Evolutionary conservation across 2,797 vertebrate species (phyloP).

Genomic region (Sibirionetta formosa): DNA sequence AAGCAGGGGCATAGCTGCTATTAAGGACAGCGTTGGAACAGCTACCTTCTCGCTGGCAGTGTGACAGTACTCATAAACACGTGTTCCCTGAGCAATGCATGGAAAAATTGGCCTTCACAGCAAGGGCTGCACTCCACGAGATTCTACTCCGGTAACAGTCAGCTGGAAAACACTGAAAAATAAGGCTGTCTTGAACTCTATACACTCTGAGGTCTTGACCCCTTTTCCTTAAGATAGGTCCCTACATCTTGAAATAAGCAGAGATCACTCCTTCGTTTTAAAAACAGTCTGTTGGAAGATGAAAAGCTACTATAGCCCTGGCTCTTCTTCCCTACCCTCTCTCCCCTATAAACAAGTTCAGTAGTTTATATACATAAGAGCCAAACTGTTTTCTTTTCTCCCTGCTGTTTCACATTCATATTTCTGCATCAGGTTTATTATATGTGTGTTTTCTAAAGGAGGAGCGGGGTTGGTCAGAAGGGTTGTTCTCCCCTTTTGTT

Average conservation of each 20-base stretch:
- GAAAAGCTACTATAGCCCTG: neutral
- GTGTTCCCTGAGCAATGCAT: fast-evolving
- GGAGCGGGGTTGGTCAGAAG: neutral
- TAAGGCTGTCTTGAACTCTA: neutral
- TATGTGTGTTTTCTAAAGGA: neutral
- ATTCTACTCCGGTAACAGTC: neutral
- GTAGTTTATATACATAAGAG: neutral
- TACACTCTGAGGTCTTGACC: neutral
- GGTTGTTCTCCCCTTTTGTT: neutral
- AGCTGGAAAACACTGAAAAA: neutral
- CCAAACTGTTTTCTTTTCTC: neutral
- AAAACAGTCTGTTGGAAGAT: neutral
- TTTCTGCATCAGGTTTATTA: neutral
- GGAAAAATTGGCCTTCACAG: neutral
- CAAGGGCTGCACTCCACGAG: neutral
- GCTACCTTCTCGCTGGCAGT: neutral
- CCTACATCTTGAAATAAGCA: neutral
- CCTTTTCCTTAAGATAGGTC: neutral
- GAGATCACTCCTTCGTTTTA: neutral
- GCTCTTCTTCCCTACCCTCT: neutral
- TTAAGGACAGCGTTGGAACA: neutral
- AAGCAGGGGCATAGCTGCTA: neutral
- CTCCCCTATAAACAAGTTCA: neutral
- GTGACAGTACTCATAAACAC: neutral
- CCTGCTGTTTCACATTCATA: neutral